These are phyloP conservation scores for Silurus meridionalis DNA, from an alignment of 2,113 vertebrate genomes.

Conservation along the genomic window DNA sequence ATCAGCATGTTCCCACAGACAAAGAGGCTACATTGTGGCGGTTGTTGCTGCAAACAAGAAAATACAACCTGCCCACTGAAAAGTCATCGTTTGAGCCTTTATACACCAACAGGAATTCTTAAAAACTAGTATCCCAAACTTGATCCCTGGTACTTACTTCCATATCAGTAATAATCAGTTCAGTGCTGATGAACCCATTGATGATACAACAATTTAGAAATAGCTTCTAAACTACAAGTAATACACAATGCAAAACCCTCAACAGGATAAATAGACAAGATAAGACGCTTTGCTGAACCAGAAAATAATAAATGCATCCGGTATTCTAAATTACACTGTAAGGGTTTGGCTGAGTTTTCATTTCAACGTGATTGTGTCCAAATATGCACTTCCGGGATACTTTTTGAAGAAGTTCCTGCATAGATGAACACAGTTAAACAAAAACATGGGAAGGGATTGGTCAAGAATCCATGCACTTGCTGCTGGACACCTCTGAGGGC, in stretches of 20 bases:
- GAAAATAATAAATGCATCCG: not conserved
- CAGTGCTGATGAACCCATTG: not conserved
- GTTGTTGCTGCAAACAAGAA: not conserved
- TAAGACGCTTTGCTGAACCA: not conserved
- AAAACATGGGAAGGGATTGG: not conserved
- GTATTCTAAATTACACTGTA: not conserved
- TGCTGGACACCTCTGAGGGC: slow-evolving; percentile 13
- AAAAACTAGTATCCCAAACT: not conserved
- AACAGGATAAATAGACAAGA: not conserved
- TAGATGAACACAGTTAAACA: not conserved
- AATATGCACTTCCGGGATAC: not conserved
- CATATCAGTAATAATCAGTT: not conserved
- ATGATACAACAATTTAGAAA: not conserved
- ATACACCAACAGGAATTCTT: not conserved
- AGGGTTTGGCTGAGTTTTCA: not conserved
- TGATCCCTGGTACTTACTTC: not conserved
- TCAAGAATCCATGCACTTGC: slow-evolving; percentile 21
- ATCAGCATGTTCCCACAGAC: not conserved
- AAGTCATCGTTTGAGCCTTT: not conserved
- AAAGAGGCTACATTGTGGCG: not conserved
- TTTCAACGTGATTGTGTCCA: not conserved
- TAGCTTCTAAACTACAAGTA: not conserved
- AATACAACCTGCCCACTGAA: not conserved
- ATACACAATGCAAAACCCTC: not conserved
- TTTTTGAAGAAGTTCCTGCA: not conserved